phyloP scores from a whole-genome alignment of 1,140 invertebrate species.

The Drosophila ironensis region DNA sequence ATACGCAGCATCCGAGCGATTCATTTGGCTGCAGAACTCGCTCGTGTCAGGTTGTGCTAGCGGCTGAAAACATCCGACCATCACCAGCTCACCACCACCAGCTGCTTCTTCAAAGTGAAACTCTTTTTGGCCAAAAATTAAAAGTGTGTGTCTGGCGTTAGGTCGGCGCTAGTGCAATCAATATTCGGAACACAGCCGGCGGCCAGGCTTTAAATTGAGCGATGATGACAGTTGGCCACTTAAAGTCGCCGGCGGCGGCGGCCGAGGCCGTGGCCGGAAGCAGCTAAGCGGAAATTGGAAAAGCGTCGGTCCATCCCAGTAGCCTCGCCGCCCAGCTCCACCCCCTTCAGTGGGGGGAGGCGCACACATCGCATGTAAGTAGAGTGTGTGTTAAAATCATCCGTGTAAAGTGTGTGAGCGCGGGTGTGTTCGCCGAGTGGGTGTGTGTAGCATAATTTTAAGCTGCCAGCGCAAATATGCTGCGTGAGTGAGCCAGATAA shows the following conservation, averaged over 20 bases:
- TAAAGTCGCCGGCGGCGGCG: slow-evolving; percentile 43
- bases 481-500: slow-evolving; percentile 32
- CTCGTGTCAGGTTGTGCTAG: slow-evolving; percentile 68
- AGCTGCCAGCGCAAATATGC: slow-evolving; percentile 42
- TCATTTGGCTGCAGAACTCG: slow-evolving; percentile 80
- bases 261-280: slow-evolving; percentile 40
- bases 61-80: slow-evolving; percentile 7
- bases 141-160: slow-evolving; percentile 3
- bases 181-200: slow-evolving; percentile 54
- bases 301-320: slow-evolving; percentile 11
- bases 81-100: no score
- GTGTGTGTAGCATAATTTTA: slow-evolving; percentile 67
- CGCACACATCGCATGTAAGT: slow-evolving; percentile 37
- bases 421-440: background rate
- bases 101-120: no score
- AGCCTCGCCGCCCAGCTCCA: background rate
- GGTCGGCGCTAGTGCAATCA: slow-evolving; percentile 12
- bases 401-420: slow-evolving; percentile 1
- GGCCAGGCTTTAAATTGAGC: slow-evolving; percentile 51
- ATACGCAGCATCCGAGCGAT: slow-evolving; percentile 73
- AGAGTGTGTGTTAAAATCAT: slow-evolving; percentile 39
- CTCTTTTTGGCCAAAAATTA: background rate
- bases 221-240: slow-evolving; percentile 55
- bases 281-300: slow-evolving; percentile 69
- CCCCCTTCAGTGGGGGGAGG: background rate